Base-by-base conservation (phyloP, 1,140 invertebrate species). In the Scaptomyza montana region DNA sequence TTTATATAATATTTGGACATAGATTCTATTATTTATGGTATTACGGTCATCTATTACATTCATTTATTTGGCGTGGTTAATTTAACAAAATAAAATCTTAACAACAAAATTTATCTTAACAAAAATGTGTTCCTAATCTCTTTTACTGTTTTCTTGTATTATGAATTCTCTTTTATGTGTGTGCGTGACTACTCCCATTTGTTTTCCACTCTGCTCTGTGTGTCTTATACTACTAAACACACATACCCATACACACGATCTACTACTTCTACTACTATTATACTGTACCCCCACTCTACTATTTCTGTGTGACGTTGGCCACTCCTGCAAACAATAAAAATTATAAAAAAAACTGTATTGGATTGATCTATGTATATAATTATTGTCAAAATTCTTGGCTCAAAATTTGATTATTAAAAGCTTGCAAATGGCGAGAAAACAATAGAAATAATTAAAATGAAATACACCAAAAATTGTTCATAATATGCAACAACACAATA, bases 361-460 rank as follows among this genome's bases (percentile, higher is more conserved):
- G 74, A 78, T 72, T 78, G 56, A 76, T 78, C 73, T 59, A 77
- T 66, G n/a, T n/a, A n/a, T 72, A 55, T 47, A 55, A 66, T 54
- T 61, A 57, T 69, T 84, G 79, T 50, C 76, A 33, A 33, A 33
- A 33, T 33, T 33, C 30, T 33, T 77, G 60, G 60, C 73, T 64
- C 73, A 78, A 79, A 79, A 77, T 66, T 75, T 45, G 2, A 43
- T 43, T 5, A n/a, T 43, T n/a, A 51, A 70, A 75, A 75, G 67
- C 21, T 71, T 70, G 33, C 65, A 50, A 68, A 55, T 73, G 55
- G 46, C 70, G 56, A 39, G 55, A 39, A 59, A 19, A 50, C 45
- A 66, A 47, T 49, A 33, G 19, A 47, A 36, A 66, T 25, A 25
- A 25, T 3, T 25, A 25, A 1, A 25, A 25, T 25, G 21, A 1